phyloP scores from a whole-genome alignment of 2,888 invertebrate genomes.

The Parnassius smintheus region DNA sequence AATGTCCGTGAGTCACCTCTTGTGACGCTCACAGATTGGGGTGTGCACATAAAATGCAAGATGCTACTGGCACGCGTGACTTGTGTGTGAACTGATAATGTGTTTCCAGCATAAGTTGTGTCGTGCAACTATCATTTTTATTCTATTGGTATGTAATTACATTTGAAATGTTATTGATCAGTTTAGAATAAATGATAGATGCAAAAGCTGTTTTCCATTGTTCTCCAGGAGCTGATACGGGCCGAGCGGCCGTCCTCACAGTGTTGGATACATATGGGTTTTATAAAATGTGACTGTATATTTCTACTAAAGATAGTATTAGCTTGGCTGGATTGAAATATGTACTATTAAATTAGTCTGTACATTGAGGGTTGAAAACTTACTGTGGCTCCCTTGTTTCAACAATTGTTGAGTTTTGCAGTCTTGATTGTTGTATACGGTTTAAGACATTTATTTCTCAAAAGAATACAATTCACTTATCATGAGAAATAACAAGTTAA shows the following conservation, averaged over 20 bases:
- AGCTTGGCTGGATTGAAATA: slow-evolving; percentile 40
- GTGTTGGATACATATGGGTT: slow-evolving; percentile 36
- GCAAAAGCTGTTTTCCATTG: slow-evolving; percentile 25
- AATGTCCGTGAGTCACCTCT: too few species aligned
- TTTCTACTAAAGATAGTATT: slow-evolving; percentile 23
- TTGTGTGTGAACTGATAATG: too few species aligned
- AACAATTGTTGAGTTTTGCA: slow-evolving; percentile 40
- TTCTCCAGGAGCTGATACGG: slow-evolving; percentile 51
- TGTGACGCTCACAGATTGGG: too few species aligned
- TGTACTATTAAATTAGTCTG: slow-evolving; percentile 30
- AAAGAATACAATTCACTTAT: too few species aligned
- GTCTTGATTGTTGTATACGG: slow-evolving; percentile 20
- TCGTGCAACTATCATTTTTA: too few species aligned
- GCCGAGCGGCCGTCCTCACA: slow-evolving; percentile 65
- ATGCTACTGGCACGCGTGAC: too few species aligned
- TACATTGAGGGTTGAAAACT: slow-evolving; percentile 30
- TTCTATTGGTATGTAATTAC: too few species aligned
- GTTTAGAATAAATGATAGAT: not conserved
- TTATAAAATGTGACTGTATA: slow-evolving; percentile 14
- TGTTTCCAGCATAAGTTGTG: too few species aligned
- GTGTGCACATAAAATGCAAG: too few species aligned
- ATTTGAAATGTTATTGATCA: too few species aligned
- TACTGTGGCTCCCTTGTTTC: slow-evolving; percentile 37
- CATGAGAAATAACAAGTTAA: too few species aligned
- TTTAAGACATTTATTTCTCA: too few species aligned